Conservation (phyloP, 2,797 vertebrate genomes). For the Dendrocincla fuliginosa region DNA sequence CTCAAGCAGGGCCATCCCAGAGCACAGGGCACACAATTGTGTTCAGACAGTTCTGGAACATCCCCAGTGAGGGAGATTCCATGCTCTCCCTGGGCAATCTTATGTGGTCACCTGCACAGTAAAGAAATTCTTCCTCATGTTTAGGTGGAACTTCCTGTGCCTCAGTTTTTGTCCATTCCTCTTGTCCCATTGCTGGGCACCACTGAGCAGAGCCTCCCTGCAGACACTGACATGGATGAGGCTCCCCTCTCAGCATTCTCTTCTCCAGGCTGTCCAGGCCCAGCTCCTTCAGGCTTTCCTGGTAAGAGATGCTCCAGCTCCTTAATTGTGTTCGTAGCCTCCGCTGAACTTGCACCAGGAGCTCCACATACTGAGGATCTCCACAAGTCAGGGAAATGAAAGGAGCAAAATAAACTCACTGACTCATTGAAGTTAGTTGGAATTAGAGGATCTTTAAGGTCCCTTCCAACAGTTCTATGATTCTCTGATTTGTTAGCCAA, state of each 20-base stretch:
- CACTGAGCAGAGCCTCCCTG: not conserved
- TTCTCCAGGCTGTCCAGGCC: not conserved
- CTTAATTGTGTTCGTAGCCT: not conserved
- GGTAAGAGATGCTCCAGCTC: not conserved
- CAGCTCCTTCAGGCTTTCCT: not conserved
- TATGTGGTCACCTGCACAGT: not conserved
- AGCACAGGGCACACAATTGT: not conserved
- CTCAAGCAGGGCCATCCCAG: not conserved
- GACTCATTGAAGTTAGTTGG: not conserved
- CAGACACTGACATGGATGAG: not conserved
- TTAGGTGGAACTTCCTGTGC: not conserved
- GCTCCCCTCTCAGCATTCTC: not conserved
- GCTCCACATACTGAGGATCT: not conserved
- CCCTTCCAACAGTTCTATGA: not conserved
- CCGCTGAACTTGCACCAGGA: not conserved
- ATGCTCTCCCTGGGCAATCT: not conserved
- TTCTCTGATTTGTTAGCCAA: not conserved
- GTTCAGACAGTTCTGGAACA: not conserved
- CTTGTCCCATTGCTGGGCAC: not conserved
- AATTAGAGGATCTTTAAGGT: not conserved
- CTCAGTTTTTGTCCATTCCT: not conserved
- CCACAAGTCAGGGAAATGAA: not conserved
- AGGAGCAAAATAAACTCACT: not conserved
- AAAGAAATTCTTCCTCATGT: not conserved
- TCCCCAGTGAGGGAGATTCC: not conserved